Evolutionary conservation across 2,888 invertebrate species (phyloP), one percentile per base, ranked within the genome.

Genomic region (Malthinus seriepunctatus): DNA sequence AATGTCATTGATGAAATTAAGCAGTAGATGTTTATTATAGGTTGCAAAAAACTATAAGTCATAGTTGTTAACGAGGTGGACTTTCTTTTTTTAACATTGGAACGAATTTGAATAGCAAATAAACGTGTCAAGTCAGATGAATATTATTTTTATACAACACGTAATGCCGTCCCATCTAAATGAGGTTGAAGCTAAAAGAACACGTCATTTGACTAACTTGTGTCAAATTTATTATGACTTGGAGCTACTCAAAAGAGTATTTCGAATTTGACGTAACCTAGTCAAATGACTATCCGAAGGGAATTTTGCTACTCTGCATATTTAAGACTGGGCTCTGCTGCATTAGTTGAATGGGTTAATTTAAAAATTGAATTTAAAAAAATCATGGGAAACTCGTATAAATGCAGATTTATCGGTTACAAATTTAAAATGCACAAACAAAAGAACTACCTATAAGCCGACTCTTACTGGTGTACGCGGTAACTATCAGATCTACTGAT

Each of bases 1-100:
- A 72, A 72, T 71, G 74, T 74, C 74, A 72, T 67, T 68, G 71
- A 66, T 51, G 23, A 72, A 75, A 75, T 74, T 74, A 74, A 74
- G 73, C 72, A 71, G 71, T 70, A 65, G 70, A 73, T 73, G 72
- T 23, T 23, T 74, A 6, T 75, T 74, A 73, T 69, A 70, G 69
- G 61, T 64, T 67, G 65, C 66, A 67, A 71, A 73, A 61, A 60
- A 59, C 63, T 63, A 68, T 70, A 69, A 70, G 64, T 71, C 69
- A 70, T 69, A 56, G 61, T 63, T 66, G 65, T 70, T 72, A 72
- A 72, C 72, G 73, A 74, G 73, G 66, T 60, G 32, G 33, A 48
- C 51, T 51, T 56, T 44, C 57, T 60, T 63, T 60, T 47, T 60
- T 60, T 51, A 52, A 15, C 3, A 15, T 39, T 14, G 8, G 8